Base-by-base conservation (phyloP, 2,113 vertebrate genomes). In the Tiliqua scincoides region DNA sequence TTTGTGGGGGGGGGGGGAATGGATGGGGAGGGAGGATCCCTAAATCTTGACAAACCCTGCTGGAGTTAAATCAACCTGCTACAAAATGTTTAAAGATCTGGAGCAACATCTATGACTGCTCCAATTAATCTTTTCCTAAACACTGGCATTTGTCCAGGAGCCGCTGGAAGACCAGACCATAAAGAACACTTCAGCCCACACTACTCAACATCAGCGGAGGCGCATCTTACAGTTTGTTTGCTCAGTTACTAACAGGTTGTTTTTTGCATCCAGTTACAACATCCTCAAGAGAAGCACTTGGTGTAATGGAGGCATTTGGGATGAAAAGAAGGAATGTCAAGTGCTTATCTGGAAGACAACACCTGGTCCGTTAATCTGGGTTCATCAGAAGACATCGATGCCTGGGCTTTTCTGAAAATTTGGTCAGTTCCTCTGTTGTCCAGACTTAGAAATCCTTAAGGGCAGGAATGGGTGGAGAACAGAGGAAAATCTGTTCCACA, bases 101-200 rank as follows among this genome's bases (percentile, higher is more conserved):
- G 67, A 87, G 27, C 25, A 63, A n/a, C 27, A 18, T 37, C n/a
- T 5, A 67, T 1, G 15, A 17, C 74, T 27, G 15, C 62, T 27
- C 30, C 73, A 59, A 54, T 87, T 76, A 87, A 84, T 70, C 82
- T 59, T 86, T 35, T 35, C 10, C 78, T 32, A n/a, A 78, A 77
- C 71, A 4, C 37, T 74, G 77, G 77, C 82, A 65, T 18, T 30
- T 5, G 30, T 54, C 87, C 87, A 89, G 71, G 59, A 18, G 17
- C 40, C 32, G 21, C 25, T 30, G 84, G 71, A 48, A 86, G 35
- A 1, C 2, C 21, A 27, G n/a, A 21, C 59, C 48, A 7, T 35
- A 30, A 59, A 81, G 2, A 18, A 48, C 1, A 2, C 10, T 17
- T 40, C 27, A 73, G 23, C 1, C n/a, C 12, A 20, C 70, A 6